Evolutionary conservation across 2,113 vertebrate genomes (phyloP).

Genomic region (Helogale parvula): DNA sequence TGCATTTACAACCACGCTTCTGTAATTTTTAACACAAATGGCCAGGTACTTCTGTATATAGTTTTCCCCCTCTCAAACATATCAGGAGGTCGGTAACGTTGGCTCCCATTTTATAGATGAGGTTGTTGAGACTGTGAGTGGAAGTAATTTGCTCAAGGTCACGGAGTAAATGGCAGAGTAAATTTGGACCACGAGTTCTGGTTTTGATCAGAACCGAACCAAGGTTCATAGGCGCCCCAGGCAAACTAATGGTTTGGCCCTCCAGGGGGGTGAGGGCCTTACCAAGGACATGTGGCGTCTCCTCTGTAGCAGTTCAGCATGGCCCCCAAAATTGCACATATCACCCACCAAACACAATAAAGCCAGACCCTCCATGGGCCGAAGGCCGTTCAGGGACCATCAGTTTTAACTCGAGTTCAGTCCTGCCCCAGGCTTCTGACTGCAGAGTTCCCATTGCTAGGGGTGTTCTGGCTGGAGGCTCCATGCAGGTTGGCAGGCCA

Average conservation of each 20-base stretch:
- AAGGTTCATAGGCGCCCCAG: not conserved
- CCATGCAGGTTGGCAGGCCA: not conserved
- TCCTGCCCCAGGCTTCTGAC: not conserved
- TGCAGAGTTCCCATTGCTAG: not conserved
- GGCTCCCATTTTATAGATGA: not conserved
- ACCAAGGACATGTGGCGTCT: too few species aligned
- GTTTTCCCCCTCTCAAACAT: not conserved
- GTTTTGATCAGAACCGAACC: not conserved
- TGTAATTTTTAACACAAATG: not conserved
- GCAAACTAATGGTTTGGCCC: not conserved
- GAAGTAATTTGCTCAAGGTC: not conserved
- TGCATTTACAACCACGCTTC: not conserved
- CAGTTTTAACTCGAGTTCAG: fast-evolving
- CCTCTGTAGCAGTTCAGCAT: not conserved
- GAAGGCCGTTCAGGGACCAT: not conserved
- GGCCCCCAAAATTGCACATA: not conserved
- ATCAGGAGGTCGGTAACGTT: not conserved
- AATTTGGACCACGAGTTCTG: not conserved
- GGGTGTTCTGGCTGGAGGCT: not conserved
- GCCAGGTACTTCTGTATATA: not conserved
- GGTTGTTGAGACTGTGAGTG: not conserved
- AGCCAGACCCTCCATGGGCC: not conserved
- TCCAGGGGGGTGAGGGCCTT: not conserved
- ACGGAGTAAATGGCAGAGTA: fast-evolving
- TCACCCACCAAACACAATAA: not conserved